Evolutionary conservation across 2,113 vertebrate species (phyloP).

Genomic region (Pycnonotus jocosus): DNA sequence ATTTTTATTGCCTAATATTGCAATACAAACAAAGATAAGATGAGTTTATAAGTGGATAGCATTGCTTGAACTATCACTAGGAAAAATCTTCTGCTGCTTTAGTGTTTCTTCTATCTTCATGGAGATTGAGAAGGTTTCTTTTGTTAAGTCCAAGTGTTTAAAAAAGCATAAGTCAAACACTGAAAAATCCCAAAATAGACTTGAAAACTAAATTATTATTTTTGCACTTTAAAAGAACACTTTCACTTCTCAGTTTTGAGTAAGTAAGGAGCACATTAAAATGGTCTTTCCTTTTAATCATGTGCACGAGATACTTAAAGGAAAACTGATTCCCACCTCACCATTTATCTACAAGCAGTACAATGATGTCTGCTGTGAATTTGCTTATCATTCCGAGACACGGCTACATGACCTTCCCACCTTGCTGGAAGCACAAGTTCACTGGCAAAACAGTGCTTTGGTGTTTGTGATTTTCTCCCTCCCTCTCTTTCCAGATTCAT

Average conservation of each 20-base stretch:
- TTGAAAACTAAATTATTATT: neutral
- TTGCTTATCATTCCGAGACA: neutral
- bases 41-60: neutral
- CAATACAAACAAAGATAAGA: neutral
- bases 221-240: neutral
- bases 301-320: neutral
- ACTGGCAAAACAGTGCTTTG: neutral
- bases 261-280: neutral
- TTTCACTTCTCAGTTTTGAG: neutral
- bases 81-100: neutral
- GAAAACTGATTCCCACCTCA: neutral
- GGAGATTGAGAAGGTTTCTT: neutral
- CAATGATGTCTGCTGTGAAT: neutral
- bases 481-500: neutral
- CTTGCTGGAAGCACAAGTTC: neutral
- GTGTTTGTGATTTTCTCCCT: neutral
- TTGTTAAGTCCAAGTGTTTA: neutral
- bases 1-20: neutral
- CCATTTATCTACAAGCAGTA: neutral
- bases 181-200: neutral
- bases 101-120: neutral
- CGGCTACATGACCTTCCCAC: rapidly evolving
- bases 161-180: neutral
- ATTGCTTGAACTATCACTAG: neutral
- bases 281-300: neutral